Evolutionary conservation across 2,797 vertebrate species (phyloP).

Genomic region (Cyclura pinguis): DNA sequence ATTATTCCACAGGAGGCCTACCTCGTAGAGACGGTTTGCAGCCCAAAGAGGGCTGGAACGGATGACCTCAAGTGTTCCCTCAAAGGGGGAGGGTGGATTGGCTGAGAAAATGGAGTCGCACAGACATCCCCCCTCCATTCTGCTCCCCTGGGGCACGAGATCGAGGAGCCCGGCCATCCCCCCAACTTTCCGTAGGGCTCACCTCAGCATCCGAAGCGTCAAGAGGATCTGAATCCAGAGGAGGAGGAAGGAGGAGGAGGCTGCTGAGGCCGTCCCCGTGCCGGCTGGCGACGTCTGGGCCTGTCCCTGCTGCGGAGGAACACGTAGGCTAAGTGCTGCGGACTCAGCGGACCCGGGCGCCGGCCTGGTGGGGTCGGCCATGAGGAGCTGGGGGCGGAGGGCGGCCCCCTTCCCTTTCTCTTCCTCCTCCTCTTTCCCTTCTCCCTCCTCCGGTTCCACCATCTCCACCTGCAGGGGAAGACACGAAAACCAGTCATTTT

Average conservation of each 20-base stretch:
- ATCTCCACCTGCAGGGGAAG: constrained; percentile 73
- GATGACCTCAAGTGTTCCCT: neutral
- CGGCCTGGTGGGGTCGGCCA: constrained; percentile 76
- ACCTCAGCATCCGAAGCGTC: constrained; percentile 95
- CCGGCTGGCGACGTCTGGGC: constrained; percentile 92
- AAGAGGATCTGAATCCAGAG: constrained; percentile 88
- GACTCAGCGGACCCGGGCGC: constrained; percentile 99
- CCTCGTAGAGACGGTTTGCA: too few relatives aligned
- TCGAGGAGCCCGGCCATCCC: too few relatives aligned
- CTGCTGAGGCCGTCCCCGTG: constrained; percentile 65
- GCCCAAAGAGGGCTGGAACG: neutral
- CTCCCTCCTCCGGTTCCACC: constrained; percentile 68
- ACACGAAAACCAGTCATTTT: too few relatives aligned
- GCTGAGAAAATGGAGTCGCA: too few relatives aligned
- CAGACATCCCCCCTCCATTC: too few relatives aligned
- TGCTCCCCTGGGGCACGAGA: neutral
- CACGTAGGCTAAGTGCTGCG: constrained; percentile 99
- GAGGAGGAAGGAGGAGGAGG: constrained; percentile 73
- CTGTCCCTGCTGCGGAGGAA: constrained; percentile 99
- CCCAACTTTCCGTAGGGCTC: constrained; percentile 35
- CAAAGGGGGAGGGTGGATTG: too few relatives aligned
- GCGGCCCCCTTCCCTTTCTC: neutral
- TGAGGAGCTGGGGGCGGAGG: neutral
- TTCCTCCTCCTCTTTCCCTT: neutral
- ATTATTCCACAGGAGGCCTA: too few relatives aligned